These are phyloP conservation scores for Heterodera schachtii DNA, from an alignment of 1,140 invertebrate genomes.

Conservation along the genomic window DNA sequence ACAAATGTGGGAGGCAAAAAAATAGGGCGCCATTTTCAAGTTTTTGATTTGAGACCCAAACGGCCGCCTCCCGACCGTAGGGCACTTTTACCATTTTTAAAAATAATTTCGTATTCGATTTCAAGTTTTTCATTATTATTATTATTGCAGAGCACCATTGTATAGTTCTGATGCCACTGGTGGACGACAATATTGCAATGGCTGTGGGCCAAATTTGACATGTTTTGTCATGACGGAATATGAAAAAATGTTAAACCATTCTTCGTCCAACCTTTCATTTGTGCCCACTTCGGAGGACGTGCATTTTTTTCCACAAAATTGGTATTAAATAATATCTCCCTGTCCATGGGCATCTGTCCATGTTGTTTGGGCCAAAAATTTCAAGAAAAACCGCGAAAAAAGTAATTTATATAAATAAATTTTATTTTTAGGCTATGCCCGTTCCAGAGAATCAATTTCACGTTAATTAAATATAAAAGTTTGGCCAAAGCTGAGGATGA, in stretches of 20 bases:
- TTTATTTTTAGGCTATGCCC: slow-evolving; percentile 42
- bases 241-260: slow-evolving; percentile 24
- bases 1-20: no score
- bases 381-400: neutral
- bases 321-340: slow-evolving; percentile 32
- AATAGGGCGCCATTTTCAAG: no score
- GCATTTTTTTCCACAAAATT: slow-evolving; percentile 44
- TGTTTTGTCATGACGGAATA: slow-evolving; percentile 43
- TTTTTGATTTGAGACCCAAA: no score
- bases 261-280: slow-evolving; percentile 5
- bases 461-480: slow-evolving; percentile 30
- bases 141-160: slow-evolving; percentile 3
- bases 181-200: slow-evolving; percentile 29
- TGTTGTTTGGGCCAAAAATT: no score
- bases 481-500: slow-evolving; percentile 13
- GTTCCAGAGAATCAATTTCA: slow-evolving; percentile 35
- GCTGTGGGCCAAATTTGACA: slow-evolving; percentile 37
- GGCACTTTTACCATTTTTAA: no score
- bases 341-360: neutral
- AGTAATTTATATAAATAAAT: neutral
- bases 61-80: no score
- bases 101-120: no score
- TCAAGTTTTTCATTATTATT: no score
- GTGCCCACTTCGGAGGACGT: slow-evolving; percentile 27
- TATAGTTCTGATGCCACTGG: neutral